Evolutionary conservation across 2,888 invertebrate species (phyloP), one percentile per base, ranked within the genome.

Genomic region (Sarcophaga caerulescens): DNA sequence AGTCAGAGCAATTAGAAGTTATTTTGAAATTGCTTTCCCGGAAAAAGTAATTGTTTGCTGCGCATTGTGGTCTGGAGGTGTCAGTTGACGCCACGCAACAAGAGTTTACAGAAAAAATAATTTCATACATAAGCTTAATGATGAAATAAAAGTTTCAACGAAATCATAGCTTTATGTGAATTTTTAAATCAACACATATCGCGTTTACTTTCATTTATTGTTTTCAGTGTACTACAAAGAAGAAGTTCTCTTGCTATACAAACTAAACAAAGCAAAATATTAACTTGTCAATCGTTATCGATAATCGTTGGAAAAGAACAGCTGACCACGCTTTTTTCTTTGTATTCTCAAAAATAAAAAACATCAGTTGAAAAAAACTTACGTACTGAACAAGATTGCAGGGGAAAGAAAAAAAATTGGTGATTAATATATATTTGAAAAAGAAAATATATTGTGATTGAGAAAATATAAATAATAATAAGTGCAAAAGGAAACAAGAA

Each of bases 351-450:
- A 35, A 75, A n/a, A n/a, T n/a, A n/a, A n/a, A 35, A 59, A 23
- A 17, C 25, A 52, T 78, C 68, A 70, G 73, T 73, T 68, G 19
- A 52, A n/a, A 73, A 71, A 82, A 73, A 44, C 4, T 71, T 65
- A 47, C 47, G 25, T 62, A 47, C 0, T 14, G 35, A 73, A 60
- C 3, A 66, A 66, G 60, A 73, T 66, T 71, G 73, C 66, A 60
- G 25, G 19, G 21, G 47, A 68, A 45, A 21, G 1, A 59, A 60
- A 57, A 52, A 59, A 35, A 3, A 14, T 10, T 35, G n/a, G 59
- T 71, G 60, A 73, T 74, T 44, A 23, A 65, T 11, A 21, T 52
- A 52, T 5, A 57, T 62, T 44, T 17, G 10, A 11, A 19, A 25
- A 35, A 21, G 35, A 3, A 71, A 52, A 14, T n/a, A 14, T 44